Evolutionary conservation across 2,888 invertebrate species (phyloP).

Genomic region (Hetaerina titia): DNA sequence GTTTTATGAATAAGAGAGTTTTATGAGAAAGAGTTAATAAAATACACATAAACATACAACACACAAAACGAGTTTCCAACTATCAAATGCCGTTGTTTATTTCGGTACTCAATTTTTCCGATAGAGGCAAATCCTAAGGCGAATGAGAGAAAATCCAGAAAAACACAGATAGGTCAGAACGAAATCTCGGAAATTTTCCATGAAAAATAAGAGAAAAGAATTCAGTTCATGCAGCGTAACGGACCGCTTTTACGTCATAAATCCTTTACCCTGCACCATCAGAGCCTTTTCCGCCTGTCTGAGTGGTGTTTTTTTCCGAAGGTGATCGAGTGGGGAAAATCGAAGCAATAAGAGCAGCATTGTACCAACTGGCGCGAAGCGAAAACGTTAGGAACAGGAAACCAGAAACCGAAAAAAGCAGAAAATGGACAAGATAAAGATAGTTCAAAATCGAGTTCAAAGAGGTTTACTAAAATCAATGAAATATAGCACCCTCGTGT

Average conservation of each 20-base stretch:
- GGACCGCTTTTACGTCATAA: neutral
- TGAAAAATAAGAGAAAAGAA: neutral
- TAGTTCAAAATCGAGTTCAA: neutral
- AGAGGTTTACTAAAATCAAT: neutral
- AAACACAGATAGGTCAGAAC: neutral
- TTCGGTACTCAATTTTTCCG: neutral
- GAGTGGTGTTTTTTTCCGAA: neutral
- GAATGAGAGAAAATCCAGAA: neutral
- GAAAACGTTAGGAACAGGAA: neutral
- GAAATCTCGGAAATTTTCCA: neutral
- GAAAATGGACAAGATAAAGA: neutral
- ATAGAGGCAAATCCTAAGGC: neutral
- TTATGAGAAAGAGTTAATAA: no score
- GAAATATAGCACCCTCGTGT: neutral
- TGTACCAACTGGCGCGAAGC: neutral
- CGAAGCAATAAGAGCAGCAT: constrained; percentile 13
- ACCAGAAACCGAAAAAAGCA: neutral
- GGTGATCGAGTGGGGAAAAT: neutral
- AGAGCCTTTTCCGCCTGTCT: neutral
- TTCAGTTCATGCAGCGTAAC: neutral
- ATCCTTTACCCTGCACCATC: neutral
- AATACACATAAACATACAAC: no score
- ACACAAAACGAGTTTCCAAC: no score
- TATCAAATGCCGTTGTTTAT: neutral
- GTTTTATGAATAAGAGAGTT: no score